phyloP scores from a whole-genome alignment of 2,113 vertebrate species.

The Hippocampus guttulatus region DNA sequence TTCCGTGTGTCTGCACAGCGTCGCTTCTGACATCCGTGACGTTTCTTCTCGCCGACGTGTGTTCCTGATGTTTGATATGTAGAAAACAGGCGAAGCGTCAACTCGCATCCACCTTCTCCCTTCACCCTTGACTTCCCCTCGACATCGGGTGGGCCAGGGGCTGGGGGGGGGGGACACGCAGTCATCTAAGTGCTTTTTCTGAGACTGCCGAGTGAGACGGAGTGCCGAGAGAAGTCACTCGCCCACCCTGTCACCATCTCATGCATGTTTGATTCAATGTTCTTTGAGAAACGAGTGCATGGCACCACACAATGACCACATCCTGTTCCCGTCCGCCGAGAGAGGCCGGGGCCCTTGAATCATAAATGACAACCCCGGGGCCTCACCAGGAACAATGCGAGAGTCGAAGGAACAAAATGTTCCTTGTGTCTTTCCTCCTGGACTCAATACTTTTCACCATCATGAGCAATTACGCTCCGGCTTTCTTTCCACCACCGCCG shows the following conservation, averaged over 20 bases:
- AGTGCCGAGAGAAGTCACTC: conserved; percentile 48
- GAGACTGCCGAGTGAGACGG: conserved; percentile 33
- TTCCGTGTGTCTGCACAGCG: background rate
- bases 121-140: conserved; percentile 1
- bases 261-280: conserved; percentile 74
- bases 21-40: background rate
- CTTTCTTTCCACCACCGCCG: conserved; percentile 31
- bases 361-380: conserved; percentile 66
- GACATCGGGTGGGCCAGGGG: conserved; percentile 13
- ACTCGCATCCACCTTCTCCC: conserved; percentile 32
- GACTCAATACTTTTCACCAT: conserved; percentile 68
- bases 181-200: conserved; percentile 36
- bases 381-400: conserved; percentile 63
- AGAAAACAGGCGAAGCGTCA: conserved; percentile 29
- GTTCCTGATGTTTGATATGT: conserved; percentile 9
- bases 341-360: conserved; percentile 63
- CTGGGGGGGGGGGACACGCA: background rate
- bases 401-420: conserved; percentile 71
- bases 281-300: conserved; percentile 66
- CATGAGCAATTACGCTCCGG: conserved; percentile 65
- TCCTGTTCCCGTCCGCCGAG: conserved; percentile 50
- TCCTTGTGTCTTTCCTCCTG: conserved; percentile 56
- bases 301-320: conserved; percentile 65
- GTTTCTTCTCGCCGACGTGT: conserved; percentile 1
- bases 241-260: conserved; percentile 58